Evolutionary conservation across 2,113 vertebrate species (phyloP).

Genomic region (Cavia porcellus): DNA sequence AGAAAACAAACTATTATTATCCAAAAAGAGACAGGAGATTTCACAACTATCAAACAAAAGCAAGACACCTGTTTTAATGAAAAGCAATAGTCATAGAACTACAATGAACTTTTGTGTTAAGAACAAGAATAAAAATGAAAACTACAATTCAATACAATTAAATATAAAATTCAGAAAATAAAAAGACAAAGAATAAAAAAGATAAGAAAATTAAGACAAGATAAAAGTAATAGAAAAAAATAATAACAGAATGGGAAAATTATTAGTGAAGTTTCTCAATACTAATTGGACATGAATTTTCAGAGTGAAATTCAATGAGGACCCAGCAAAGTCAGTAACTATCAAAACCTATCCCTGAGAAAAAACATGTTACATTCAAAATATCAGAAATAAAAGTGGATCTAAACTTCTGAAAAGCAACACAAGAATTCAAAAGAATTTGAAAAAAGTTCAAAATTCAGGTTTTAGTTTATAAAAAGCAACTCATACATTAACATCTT

Average conservation of each 20-base stretch:
- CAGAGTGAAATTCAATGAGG: not conserved
- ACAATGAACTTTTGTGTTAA: not conserved
- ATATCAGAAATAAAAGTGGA: not conserved
- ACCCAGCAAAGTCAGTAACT: not conserved
- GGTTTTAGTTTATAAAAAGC: not conserved
- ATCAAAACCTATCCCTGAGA: not conserved
- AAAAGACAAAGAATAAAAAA: not conserved
- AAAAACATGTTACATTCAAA: not conserved
- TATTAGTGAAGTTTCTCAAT: not conserved
- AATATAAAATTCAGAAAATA: conserved; percentile 40
- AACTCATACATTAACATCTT: not conserved
- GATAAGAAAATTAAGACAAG: not conserved
- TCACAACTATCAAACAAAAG: not conserved
- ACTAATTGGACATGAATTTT: not conserved
- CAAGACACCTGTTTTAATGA: not conserved
- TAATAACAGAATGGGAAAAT: not conserved
- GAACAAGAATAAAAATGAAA: not conserved
- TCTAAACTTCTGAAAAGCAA: not conserved
- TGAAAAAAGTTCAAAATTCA: conserved; percentile 5
- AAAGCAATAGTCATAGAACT: conserved; percentile 2
- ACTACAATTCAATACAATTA: not conserved
- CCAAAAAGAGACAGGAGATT: not conserved
- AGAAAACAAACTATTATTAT: not conserved
- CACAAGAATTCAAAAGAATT: not conserved
- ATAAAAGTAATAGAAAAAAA: conserved; percentile 25